Percentiles rank a stretch among this genome's conserved stretches.
Conservation (phyloP, 2,888 invertebrate genomes). For the Pterobdella sp. region DNA sequence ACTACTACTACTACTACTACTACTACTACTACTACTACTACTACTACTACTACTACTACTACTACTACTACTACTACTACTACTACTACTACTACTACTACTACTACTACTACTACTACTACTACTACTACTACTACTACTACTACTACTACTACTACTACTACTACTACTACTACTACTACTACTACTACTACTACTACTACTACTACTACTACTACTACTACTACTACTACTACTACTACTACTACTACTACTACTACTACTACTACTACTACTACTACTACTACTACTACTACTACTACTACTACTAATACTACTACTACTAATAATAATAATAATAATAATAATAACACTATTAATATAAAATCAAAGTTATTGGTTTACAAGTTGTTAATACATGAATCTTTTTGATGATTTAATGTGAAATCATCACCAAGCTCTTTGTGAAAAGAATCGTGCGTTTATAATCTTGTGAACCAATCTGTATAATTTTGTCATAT, state of each 20-base stretch:
- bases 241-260: constrained; percentile 3
- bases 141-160: constrained; percentile 11
- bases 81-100: constrained; percentile 11
- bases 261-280: constrained; percentile 5
- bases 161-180: constrained; percentile 10
- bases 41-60: neutral
- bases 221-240: constrained; percentile 12
- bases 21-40: constrained; percentile 11
- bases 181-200: constrained; percentile 12
- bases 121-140: constrained; percentile 11
- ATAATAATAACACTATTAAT: no score
- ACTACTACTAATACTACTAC: no score
- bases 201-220: constrained; percentile 14
- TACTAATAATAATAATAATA: no score
- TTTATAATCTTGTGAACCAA: no score
- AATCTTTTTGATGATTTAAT: no score
- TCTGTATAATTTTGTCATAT: no score
- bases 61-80: neutral
- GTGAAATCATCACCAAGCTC: no score
- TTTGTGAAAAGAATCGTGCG: no score
- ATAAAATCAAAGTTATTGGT: neutral
- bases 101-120: constrained; percentile 7
- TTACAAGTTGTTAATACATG: no score
- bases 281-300: no score
- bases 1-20: constrained; percentile 11